A percentile compares a stretch with the other conserved stretches of the same genome.
Evolutionary conservation across 2,113 vertebrate genomes (phyloP).

Genomic region (Telmatochromis sp.): DNA sequence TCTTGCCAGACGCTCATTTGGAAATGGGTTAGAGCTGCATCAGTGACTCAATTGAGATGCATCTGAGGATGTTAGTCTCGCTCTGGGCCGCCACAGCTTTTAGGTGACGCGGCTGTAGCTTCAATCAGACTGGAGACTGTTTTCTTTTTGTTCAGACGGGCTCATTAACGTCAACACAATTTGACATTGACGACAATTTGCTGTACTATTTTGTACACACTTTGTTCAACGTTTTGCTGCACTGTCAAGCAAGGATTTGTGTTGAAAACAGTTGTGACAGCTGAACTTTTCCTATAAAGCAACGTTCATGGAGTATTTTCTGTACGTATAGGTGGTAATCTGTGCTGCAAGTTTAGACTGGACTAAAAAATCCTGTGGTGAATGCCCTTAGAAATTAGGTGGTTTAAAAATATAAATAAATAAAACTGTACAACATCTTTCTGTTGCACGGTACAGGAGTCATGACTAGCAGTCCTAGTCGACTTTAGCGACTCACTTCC

Average conservation of each 20-base stretch:
- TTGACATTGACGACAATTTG: conserved; percentile 22
- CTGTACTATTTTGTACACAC: conserved; percentile 8
- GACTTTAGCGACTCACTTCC: not conserved
- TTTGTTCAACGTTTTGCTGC: not conserved
- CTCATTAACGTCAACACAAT: conserved; percentile 31
- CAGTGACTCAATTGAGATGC: conserved; percentile 49
- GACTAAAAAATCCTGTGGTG: not conserved
- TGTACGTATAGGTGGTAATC: not conserved
- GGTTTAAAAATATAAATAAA: not conserved
- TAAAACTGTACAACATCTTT: not conserved
- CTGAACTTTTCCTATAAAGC: conserved; percentile 4
- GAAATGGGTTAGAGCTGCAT: conserved; percentile 37
- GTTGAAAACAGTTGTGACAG: conserved; percentile 11
- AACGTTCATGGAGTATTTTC: not conserved
- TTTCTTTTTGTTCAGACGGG: not conserved
- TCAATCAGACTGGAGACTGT: not conserved
- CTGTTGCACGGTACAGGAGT: not conserved
- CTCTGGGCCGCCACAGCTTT: not conserved
- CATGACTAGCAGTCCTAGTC: not conserved
- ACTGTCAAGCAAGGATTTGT: not conserved
- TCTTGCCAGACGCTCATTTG: conserved; percentile 46
- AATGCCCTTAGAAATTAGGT: not conserved
- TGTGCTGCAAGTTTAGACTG: not conserved
- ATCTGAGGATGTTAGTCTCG: conserved; percentile 20
- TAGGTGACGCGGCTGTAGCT: not conserved